Conservation (phyloP, 2,888 invertebrate genomes). For the Thecocarcelia acutangulata region DNA sequence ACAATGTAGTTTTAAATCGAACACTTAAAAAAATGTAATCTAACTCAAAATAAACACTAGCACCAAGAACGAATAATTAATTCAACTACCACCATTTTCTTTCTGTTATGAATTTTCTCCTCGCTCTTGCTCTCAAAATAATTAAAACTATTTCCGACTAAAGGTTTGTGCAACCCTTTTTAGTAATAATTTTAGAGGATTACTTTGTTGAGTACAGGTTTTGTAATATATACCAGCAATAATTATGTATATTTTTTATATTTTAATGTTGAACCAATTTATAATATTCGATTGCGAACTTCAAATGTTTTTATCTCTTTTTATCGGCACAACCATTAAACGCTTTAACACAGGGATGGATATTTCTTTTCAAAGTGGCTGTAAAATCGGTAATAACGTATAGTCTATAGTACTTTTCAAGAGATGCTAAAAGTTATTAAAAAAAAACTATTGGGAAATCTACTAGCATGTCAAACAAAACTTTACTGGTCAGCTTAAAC, state of each 20-base stretch:
- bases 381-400: too few relatives aligned
- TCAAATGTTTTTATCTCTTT: neutral
- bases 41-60: neutral
- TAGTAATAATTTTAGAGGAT: neutral
- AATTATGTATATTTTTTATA: neutral
- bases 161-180: neutral
- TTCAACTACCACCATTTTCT: constrained; percentile 46
- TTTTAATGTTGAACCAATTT: constrained; percentile 9
- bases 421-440: too few relatives aligned
- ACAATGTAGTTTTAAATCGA: neutral
- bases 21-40: constrained; percentile 5
- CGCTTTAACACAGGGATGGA: too few relatives aligned
- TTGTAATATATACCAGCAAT: neutral
- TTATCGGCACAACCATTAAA: too few relatives aligned
- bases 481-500: too few relatives aligned
- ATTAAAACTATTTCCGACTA: constrained; percentile 21
- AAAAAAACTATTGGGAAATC: too few relatives aligned
- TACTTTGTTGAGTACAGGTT: neutral
- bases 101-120: constrained; percentile 21
- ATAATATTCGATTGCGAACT: neutral
- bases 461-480: too few relatives aligned
- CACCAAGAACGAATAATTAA: neutral
- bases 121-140: constrained; percentile 39
- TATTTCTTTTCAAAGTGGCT: too few relatives aligned
- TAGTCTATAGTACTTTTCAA: too few relatives aligned